phyloP scores from a whole-genome alignment of 2,797 vertebrate genomes.

The Acanthornis magna region DNA sequence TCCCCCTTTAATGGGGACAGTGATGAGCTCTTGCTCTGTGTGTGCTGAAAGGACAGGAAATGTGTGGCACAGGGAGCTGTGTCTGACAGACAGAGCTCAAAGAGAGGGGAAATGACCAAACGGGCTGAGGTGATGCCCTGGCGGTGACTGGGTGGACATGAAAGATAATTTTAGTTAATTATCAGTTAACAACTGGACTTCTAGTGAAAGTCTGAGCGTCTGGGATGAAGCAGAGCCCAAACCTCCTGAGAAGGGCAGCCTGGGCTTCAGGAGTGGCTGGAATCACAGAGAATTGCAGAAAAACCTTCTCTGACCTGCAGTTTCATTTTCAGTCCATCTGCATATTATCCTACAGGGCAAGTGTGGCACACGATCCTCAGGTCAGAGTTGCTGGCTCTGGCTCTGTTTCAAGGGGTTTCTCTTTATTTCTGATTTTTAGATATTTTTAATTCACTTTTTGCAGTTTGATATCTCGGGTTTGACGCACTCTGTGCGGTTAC shows the following conservation, averaged over 20 bases:
- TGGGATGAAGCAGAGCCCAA: background rate
- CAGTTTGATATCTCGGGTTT: rapidly evolving
- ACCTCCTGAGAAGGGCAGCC: background rate
- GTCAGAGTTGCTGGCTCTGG: background rate
- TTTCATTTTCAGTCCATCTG: background rate
- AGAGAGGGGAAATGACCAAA: background rate
- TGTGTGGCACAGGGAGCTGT: background rate
- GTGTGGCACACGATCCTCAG: rapidly evolving
- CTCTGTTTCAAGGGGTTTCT: background rate
- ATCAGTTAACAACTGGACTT: background rate
- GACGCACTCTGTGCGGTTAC: rapidly evolving
- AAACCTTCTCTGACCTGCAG: background rate
- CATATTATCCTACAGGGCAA: background rate
- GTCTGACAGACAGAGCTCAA: background rate
- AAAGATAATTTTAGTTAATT: background rate
- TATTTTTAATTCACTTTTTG: background rate
- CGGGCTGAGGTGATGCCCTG: background rate
- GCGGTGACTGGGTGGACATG: background rate
- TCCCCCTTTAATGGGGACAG: rapidly evolving
- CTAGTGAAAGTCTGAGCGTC: background rate
- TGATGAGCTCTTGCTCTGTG: background rate
- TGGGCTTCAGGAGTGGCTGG: background rate
- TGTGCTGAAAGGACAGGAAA: background rate
- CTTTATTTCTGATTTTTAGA: background rate
- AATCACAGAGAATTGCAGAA: background rate